phyloP scores from a whole-genome alignment of 2,113 vertebrate species.

The Nycticorax nycticorax region DNA sequence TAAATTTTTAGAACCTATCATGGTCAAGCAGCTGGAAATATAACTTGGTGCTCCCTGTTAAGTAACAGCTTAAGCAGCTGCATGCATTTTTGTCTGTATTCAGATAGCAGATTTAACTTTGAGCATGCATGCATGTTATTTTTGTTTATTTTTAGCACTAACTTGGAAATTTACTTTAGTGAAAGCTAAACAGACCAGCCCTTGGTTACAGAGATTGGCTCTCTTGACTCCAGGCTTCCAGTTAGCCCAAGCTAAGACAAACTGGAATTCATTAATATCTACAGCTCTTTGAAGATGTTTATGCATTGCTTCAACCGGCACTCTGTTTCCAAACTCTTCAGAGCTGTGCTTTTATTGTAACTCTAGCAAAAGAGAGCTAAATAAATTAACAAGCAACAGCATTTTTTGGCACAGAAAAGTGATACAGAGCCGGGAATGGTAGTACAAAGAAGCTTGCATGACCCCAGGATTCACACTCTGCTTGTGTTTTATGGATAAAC shows the following conservation, averaged over 20 bases:
- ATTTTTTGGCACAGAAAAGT: background rate
- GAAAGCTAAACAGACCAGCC: background rate
- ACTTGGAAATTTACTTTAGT: background rate
- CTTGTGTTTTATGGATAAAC: background rate
- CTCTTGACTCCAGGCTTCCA: background rate
- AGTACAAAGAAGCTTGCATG: background rate
- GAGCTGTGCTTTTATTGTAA: background rate
- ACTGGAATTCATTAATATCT: background rate
- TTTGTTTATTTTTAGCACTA: background rate
- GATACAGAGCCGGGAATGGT: background rate
- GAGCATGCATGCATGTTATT: background rate
- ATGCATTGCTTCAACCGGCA: background rate
- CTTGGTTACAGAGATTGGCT: background rate
- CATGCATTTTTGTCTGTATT: background rate
- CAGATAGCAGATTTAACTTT: background rate
- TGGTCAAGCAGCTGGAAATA: background rate
- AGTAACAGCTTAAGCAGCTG: background rate
- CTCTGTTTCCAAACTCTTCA: background rate
- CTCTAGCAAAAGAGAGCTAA: background rate
- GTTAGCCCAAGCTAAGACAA: background rate
- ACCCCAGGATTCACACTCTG: background rate
- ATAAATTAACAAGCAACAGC: background rate
- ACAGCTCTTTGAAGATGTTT: background rate
- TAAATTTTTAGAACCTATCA: background rate
- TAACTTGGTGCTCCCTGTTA: background rate